Percentiles rank a stretch among this genome's conserved stretches.
Conservation (phyloP, 2,888 invertebrate species). For the Melanophora roralis region DNA sequence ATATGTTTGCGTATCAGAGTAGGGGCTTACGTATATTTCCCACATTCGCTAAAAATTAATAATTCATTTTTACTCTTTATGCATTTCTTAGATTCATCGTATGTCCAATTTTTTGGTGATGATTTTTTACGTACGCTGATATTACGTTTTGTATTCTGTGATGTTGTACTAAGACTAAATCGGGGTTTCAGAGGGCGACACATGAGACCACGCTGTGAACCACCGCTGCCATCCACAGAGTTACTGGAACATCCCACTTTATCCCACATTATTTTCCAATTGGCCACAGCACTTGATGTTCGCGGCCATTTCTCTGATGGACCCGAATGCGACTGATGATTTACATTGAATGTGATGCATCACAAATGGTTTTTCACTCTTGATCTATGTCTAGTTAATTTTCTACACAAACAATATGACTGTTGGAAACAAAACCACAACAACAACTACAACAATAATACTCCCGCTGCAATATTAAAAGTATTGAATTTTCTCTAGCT, state of each 20-base stretch:
- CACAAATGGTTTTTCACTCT: constrained; percentile 3
- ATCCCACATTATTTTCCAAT: constrained; percentile 87
- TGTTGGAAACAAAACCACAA: constrained; percentile 48
- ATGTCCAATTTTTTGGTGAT: constrained; percentile 94
- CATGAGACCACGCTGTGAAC: constrained; percentile 90
- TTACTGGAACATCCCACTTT: constrained; percentile 90
- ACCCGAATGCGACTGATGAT: constrained; percentile 78
- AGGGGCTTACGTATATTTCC: too few species aligned
- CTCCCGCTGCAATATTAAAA: constrained; percentile 45
- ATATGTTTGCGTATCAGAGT: too few species aligned
- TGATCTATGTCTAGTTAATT: constrained; percentile 48
- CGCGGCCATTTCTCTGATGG: constrained; percentile 79
- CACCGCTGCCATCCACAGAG: constrained; percentile 90
- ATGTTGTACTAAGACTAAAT: constrained; percentile 92
- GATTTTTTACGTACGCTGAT: constrained; percentile 94
- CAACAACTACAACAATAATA: constrained; percentile 61
- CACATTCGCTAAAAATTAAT: too few species aligned
- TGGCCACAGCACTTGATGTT: constrained; percentile 90
- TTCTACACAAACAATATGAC: constrained; percentile 65
- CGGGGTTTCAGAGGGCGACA: constrained; percentile 90
- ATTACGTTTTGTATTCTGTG: constrained; percentile 95
- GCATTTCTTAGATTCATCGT: constrained; percentile 80
- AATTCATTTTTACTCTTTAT: not conserved
- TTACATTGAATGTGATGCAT: constrained; percentile 42
- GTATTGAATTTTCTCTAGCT: constrained; percentile 20